These are phyloP conservation scores for Nasonia oneida DNA, from an alignment of 2,888 invertebrate species.

Conservation along the genomic window DNA sequence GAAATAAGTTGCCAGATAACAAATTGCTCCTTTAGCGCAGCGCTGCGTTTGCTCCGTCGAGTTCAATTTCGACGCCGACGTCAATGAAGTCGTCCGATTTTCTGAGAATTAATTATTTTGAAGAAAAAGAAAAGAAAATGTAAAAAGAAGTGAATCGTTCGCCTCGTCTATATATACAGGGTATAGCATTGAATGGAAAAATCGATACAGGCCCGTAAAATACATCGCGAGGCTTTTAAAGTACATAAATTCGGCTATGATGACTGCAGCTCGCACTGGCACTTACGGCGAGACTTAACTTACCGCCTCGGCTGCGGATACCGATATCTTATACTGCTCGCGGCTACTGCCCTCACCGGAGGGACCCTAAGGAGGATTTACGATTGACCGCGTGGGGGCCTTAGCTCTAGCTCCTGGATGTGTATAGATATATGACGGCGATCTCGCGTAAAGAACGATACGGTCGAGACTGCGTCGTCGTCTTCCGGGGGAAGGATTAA, in stretches of 20 bases:
- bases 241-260: constrained; percentile 20
- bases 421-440: background rate
- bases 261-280: constrained; percentile 19
- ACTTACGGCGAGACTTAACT: background rate
- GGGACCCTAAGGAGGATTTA: constrained; percentile 49
- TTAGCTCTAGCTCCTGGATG: background rate
- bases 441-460: background rate
- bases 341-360: constrained; percentile 17
- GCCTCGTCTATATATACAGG: background rate
- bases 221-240: background rate
- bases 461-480: background rate
- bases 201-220: background rate
- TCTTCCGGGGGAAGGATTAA: background rate
- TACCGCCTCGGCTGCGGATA: constrained; percentile 21
- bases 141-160: background rate
- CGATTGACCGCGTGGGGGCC: constrained; percentile 27
- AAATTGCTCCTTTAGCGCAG: constrained; percentile 40
- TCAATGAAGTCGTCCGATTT: background rate
- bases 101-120: too few species aligned
- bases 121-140: too few species aligned
- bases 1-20: constrained; percentile 54
- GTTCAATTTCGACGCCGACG: background rate
- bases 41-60: constrained; percentile 22
- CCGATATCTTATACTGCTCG: constrained; percentile 36
- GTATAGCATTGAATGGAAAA: background rate